Evolutionary conservation across 2,113 vertebrate genomes (phyloP).

Genomic region (Lipotes vexillifer): DNA sequence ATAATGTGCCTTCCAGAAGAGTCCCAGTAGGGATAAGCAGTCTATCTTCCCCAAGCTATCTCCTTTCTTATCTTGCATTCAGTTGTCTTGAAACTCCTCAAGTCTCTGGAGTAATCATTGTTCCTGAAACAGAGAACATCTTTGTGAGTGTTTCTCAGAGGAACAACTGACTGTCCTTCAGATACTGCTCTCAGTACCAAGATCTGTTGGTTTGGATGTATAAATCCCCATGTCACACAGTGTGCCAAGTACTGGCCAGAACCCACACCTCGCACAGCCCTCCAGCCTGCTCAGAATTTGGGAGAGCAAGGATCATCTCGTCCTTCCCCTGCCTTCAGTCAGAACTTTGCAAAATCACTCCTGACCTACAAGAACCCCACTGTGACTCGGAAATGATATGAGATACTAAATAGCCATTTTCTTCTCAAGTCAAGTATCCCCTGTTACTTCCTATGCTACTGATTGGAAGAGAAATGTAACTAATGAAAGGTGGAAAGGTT

Average conservation of each 20-base stretch:
- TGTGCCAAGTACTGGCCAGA: neutral
- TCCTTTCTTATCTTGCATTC: slow-evolving; percentile 40
- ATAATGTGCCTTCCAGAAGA: neutral
- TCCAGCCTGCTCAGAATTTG: neutral
- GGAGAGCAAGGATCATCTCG: neutral
- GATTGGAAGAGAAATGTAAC: neutral
- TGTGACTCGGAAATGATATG: neutral
- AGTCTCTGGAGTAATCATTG: slow-evolving; percentile 14
- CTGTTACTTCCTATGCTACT: neutral
- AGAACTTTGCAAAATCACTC: neutral
- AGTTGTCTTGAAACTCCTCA: slow-evolving; percentile 21
- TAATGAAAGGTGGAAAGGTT: neutral
- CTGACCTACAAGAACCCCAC: neutral
- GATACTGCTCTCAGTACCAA: neutral
- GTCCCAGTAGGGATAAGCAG: neutral
- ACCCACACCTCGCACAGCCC: neutral
- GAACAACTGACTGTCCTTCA: neutral
- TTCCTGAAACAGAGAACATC: slow-evolving; percentile 44
- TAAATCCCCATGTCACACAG: neutral
- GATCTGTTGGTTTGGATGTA: neutral
- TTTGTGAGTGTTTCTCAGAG: slow-evolving; percentile 45
- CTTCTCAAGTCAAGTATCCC: neutral
- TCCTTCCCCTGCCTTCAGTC: neutral
- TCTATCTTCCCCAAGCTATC: slow-evolving; percentile 18
- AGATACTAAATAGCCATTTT: neutral